Percentiles rank a stretch among this genome's conserved stretches.
Conservation (phyloP, 2,888 invertebrate genomes). For the Baccha elongata region DNA sequence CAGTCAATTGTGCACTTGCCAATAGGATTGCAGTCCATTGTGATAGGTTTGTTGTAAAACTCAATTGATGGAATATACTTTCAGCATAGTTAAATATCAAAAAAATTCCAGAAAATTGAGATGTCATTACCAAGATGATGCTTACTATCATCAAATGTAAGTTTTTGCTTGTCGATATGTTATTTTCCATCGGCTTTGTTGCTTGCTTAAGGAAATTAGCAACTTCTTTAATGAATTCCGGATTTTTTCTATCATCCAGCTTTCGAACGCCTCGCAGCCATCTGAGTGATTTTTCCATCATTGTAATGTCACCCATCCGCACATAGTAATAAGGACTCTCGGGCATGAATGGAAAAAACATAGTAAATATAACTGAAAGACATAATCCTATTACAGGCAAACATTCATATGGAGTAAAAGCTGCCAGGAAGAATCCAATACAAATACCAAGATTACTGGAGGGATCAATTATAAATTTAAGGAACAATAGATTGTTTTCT, state of each 20-base stretch:
- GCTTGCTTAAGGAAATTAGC: slow-evolving; percentile 73
- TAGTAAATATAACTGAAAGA: slow-evolving; percentile 76
- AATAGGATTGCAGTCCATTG: slow-evolving; percentile 76
- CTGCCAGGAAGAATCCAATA: slow-evolving; percentile 76
- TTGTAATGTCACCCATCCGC: slow-evolving; percentile 75
- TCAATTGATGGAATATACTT: slow-evolving; percentile 75
- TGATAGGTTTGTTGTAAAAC: slow-evolving; percentile 66
- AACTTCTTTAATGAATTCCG: slow-evolving; percentile 77
- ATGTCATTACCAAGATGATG: slow-evolving; percentile 76
- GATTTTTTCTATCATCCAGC: slow-evolving; percentile 77
- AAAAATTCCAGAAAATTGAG: slow-evolving; percentile 78
- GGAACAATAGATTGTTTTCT: slow-evolving; percentile 54
- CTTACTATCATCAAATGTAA: slow-evolving; percentile 75
- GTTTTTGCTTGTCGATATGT: slow-evolving; percentile 67
- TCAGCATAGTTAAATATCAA: slow-evolving; percentile 78
- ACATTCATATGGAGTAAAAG: slow-evolving; percentile 75
- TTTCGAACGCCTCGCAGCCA: slow-evolving; percentile 80
- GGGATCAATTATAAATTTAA: slow-evolving; percentile 77
- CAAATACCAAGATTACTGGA: slow-evolving; percentile 78
- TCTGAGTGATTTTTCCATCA: slow-evolving; percentile 79
- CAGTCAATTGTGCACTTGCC: slow-evolving; percentile 76
- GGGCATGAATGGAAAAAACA: slow-evolving; percentile 79
- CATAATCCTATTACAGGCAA: slow-evolving; percentile 76
- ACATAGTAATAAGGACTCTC: slow-evolving; percentile 79
- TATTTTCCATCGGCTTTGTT: slow-evolving; percentile 21